Evolutionary conservation across 2,888 invertebrate species (phyloP), one percentile per base, ranked within the genome.

Genomic region (Formica aserva): DNA sequence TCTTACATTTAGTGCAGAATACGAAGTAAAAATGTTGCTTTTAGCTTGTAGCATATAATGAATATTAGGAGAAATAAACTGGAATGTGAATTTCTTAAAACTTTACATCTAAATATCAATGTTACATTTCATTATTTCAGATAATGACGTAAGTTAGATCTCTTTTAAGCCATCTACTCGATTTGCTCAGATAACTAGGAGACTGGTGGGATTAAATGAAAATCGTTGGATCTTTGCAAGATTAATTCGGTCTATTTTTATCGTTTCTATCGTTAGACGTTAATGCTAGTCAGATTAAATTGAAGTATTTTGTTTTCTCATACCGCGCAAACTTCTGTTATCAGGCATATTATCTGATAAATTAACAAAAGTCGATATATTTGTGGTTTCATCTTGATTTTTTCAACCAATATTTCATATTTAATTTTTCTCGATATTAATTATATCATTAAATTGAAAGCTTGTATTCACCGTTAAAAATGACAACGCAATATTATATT

Each of bases 241-340:
- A 67, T 65, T 55, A 55, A 57, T 77, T 55, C 15, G 8, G 5
- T 29, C n/a, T n/a, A 15, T 6, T 29, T 52, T 65, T 67, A n/a
- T 41, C 18, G 11, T 1, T 6, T 48, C 18, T 48, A 26, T 26
- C 15, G 3, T 22, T 62, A 77, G 67, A 22, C 4, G 38, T 55
- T 26, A n/a, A 29, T 67, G 3, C 3, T 67, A 22, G 1, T 18
- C 3, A 1, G 48, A 48, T 75, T 75, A 63, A 15, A 45, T 48
- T 66, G 18, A 18, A 52, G n/a, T 75, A 60, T 65, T 52, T 76
- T 65, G 32, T 32, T 63, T 63, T 15, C 2, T 60, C 2, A 15
- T 60, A 48, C 18, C 1, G 8, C 3, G 26, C 1, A 15, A 8
- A 66, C 1, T 76, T 6, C 29, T 67, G 4, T 8, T 18, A 57